Conservation (phyloP, 2,888 invertebrate genomes). For the Cephus nigrinus region DNA sequence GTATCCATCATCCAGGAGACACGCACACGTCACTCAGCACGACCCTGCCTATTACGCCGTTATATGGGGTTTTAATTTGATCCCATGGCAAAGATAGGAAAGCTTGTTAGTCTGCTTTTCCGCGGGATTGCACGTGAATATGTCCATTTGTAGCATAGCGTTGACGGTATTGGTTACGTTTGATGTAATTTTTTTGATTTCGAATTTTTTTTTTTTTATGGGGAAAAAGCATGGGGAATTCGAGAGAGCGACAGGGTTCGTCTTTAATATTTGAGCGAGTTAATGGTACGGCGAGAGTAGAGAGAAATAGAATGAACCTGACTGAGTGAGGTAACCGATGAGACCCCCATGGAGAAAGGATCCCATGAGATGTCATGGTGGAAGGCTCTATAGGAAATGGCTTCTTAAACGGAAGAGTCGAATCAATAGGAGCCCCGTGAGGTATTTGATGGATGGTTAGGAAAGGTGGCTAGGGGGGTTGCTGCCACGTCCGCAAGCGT, state of each 20-base stretch:
- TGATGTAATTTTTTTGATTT: background rate
- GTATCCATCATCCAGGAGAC: constrained; percentile 49
- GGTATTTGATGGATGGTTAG: constrained; percentile 23
- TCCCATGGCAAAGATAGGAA: constrained; percentile 37
- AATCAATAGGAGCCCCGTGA: constrained; percentile 31
- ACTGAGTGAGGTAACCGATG: background rate
- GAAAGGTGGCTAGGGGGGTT: constrained; percentile 27
- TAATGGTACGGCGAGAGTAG: background rate
- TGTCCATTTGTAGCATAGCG: background rate
- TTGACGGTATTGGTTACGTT: background rate
- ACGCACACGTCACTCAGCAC: constrained; percentile 48
- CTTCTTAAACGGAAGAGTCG: constrained; percentile 21
- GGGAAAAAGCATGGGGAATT: background rate
- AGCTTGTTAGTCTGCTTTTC: constrained; percentile 6
- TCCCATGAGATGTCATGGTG: background rate
- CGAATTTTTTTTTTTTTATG: background rate
- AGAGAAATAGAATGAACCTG: background rate
- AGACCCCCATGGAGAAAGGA: background rate
- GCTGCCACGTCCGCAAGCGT: constrained; percentile 14
- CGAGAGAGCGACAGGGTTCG: background rate
- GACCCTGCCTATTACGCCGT: constrained; percentile 14
- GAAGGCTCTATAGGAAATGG: constrained; percentile 15
- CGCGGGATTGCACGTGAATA: background rate
- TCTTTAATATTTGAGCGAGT: background rate
- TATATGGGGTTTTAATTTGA: constrained; percentile 48